Base-by-base conservation (phyloP, 2,797 vertebrate species). In the Chiroxiphia lanceolata region DNA sequence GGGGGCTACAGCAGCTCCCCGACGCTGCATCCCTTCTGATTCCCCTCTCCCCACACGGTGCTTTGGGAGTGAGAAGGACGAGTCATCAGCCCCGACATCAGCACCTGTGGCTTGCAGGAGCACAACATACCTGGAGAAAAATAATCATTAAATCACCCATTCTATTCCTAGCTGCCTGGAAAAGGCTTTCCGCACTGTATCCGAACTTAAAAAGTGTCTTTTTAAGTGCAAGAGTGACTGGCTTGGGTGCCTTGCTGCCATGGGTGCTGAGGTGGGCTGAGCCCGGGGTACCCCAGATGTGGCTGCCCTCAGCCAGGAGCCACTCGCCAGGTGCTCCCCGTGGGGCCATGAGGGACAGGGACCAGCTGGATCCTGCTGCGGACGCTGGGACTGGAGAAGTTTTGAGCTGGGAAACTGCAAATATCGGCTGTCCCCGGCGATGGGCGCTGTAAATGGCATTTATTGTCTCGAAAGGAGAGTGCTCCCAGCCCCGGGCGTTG, bases 241-340 rank as follows among this genome's bases (percentile, higher is more conserved):
- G 11, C 29, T 38, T 11, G 57, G 51, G 40, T 36, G 20, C 3
- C 57, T 9, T 16, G 4, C 13, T 38, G 65, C n/a, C 1, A 1
- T 6, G 67, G n/a, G 27, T 29, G 47, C 64, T 1, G 2, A 21
- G 15, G 50, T 7, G 60, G 44, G 15, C n/a, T 44, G 75, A 82
- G 51, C 59, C 6, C 5, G 0, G 53, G 38, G 13, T 47, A 34
- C 31, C 21, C 42, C 20, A 7, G 5, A 15, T 70, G 53, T 44
- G 61, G 18, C 20, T 4, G 0, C n/a, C 16, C 11, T 10, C 11
- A 13, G 36, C 33, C 42, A 16, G n/a, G 36, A 34, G 36, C 29
- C 3, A 1, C 6, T 48, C 1, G 0, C 42, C 6, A 0, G 19
- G 23, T 15, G 56, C n/a, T 38, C 33, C 6, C 1, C 17, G 15